Base-by-base conservation (phyloP, 2,888 invertebrate genomes). In the Thera obeliscata region DNA sequence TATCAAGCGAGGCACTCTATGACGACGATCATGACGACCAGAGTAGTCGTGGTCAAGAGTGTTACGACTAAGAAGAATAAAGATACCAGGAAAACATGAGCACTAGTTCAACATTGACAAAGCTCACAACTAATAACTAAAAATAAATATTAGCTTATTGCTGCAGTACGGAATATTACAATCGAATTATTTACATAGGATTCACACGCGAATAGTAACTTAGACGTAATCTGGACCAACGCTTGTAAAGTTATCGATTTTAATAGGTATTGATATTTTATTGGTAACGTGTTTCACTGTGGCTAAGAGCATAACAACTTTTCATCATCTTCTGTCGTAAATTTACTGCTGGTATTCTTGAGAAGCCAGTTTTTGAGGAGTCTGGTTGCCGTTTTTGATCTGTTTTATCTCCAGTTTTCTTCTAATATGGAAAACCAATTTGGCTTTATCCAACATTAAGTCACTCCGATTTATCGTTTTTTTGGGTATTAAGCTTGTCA, bases 141-240 rank as follows among this genome's bases (percentile, higher is more conserved):
- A 55, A 68, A 64, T 64, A 57, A 68, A 68, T 64, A 68, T 64
- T 57, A 55, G 12, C 55, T 35, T 61, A 55, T 43, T 41, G 57
- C 41, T 58, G 46, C 22, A 61, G 22, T 38, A 56, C 57, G 57
- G 41, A 52, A 68, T 61, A 64, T 57, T 38, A 54, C 60, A 56
- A 22, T 43, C 33, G 22, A 33, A 52, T 9, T 68, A 64, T 68
- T 68, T 64, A 64, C 57, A 11, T 49, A 64, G 9, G 6, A 46
- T 9, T 38, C 3, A 12, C 36, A 56, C 2, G 36, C 41, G 7
- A 38, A 12, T 56, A 56, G 12, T 56, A 56, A 12, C 38, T 41
- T 56, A 38, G 7, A 56, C 41, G 52, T 52, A 52, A 33, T 52
- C 52, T 52, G 33, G 52, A 33, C 22, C 22, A 22, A 6, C 12